A percentile compares a stretch with the other conserved stretches of the same genome.
These are phyloP conservation scores for Oncorhynchus kisutch DNA, from an alignment of 2,113 vertebrate species.

Conservation along the genomic window DNA sequence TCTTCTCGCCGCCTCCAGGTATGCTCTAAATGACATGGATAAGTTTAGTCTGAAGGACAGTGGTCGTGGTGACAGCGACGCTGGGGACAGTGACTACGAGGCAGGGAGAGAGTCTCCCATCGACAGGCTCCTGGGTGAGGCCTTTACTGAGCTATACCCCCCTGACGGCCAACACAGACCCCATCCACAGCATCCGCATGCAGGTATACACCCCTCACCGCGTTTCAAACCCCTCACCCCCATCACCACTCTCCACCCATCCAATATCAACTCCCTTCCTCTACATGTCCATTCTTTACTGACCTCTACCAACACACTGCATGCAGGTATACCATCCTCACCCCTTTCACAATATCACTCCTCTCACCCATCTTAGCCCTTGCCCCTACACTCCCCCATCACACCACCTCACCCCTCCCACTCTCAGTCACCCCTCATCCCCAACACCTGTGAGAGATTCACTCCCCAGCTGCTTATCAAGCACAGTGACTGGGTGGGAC, in stretches of 20 bases:
- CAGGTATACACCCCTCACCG: slow-evolving; percentile 78
- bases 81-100: slow-evolving; percentile 97
- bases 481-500: neutral
- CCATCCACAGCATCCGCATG: slow-evolving; percentile 66
- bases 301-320: too few relatives aligned
- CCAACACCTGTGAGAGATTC: neutral
- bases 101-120: slow-evolving; percentile 94
- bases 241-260: too few relatives aligned
- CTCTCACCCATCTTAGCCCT: too few relatives aligned
- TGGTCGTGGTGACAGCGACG: slow-evolving; percentile 95
- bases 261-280: too few relatives aligned
- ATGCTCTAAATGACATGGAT: slow-evolving; percentile 97
- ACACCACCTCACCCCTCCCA: too few relatives aligned
- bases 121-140: slow-evolving; percentile 92
- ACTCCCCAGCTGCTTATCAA: slow-evolving; percentile 22
- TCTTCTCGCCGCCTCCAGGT: slow-evolving; percentile 68
- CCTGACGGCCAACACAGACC: slow-evolving; percentile 85
- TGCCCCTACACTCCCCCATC: too few relatives aligned
- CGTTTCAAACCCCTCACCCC: too few relatives aligned
- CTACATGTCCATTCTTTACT: too few relatives aligned
- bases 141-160: slow-evolving; percentile 92
- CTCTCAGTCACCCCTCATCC: neutral
- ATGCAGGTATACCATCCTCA: too few relatives aligned
- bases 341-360: too few relatives aligned
- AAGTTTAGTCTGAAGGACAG: slow-evolving; percentile 99